Evolutionary conservation across 2,113 vertebrate species (phyloP).

Genomic region (Pseudorectes ferrugineus): DNA sequence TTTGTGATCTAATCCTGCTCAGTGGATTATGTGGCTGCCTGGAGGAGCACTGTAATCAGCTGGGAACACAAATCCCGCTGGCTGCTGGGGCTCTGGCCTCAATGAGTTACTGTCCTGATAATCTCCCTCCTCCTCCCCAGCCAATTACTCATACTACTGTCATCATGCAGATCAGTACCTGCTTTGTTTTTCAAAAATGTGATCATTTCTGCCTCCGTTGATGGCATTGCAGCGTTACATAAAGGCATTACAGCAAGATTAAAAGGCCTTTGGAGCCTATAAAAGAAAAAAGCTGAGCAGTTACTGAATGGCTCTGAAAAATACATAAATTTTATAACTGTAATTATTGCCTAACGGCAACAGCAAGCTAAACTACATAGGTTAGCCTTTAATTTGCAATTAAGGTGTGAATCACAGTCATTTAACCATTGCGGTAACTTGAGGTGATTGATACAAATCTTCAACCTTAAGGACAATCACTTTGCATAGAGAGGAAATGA

Average conservation of each 20-base stretch:
- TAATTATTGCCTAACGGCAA: background rate
- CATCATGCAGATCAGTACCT: constrained; percentile 40
- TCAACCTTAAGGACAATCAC: background rate
- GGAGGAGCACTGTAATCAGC: background rate
- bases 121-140: constrained; percentile 24
- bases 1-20: constrained; percentile 8
- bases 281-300: constrained; percentile 20
- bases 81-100: background rate
- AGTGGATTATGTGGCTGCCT: background rate
- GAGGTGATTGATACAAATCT: background rate
- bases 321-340: background rate
- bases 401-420: background rate
- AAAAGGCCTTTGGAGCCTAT: constrained; percentile 31
- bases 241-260: constrained; percentile 46
- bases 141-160: constrained; percentile 40
- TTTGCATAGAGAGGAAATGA: background rate
- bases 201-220: constrained; percentile 1
- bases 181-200: constrained; percentile 38
- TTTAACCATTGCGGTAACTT: background rate
- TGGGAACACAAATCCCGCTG: background rate
- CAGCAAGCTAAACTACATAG: background rate
- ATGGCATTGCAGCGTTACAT: constrained; percentile 36
- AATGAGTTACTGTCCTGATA: constrained; percentile 34
- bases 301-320: constrained; percentile 1
- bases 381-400: constrained; percentile 31